Percentiles rank a stretch among this genome's conserved stretches.
Conservation (phyloP, 2,113 vertebrate genomes). For the Barnardius zonarius region DNA sequence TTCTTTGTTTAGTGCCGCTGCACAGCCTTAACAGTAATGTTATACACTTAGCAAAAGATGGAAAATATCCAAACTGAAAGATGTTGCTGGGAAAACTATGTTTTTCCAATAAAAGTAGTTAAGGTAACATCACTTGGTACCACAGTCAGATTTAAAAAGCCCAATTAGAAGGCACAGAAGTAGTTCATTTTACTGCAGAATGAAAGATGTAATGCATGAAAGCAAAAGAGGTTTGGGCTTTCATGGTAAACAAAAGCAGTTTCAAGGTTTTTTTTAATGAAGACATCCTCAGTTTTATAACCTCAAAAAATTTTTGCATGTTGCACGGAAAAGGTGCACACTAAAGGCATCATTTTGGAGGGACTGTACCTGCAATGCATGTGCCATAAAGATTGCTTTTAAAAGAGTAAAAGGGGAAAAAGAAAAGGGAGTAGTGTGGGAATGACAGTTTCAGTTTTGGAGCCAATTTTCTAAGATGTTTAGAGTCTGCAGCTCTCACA, state of each 20-base stretch:
- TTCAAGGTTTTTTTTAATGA: conserved; percentile 41
- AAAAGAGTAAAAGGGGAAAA: background rate
- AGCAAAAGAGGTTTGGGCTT: background rate
- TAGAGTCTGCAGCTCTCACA: background rate
- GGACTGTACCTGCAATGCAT: background rate
- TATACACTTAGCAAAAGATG: background rate
- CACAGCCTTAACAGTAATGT: background rate
- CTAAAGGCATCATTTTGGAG: conserved; percentile 9
- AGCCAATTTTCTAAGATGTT: background rate
- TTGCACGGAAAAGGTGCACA: conserved; percentile 1
- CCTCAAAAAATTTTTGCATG: background rate
- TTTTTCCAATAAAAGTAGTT: background rate
- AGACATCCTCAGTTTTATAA: conserved; percentile 16
- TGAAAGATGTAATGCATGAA: background rate
- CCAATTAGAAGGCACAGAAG: background rate
- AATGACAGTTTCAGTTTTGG: background rate
- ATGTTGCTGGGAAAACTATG: background rate
- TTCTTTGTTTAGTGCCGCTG: background rate
- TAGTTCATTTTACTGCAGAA: background rate
- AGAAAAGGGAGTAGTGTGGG: background rate
- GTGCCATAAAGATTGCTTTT: background rate
- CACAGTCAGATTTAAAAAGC: conserved; percentile 1
- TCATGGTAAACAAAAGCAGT: background rate
- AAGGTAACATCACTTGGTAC: background rate
- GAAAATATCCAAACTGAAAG: background rate